Evolutionary conservation across 2,113 vertebrate genomes (phyloP).

Genomic region (Zosterops pallidus): DNA sequence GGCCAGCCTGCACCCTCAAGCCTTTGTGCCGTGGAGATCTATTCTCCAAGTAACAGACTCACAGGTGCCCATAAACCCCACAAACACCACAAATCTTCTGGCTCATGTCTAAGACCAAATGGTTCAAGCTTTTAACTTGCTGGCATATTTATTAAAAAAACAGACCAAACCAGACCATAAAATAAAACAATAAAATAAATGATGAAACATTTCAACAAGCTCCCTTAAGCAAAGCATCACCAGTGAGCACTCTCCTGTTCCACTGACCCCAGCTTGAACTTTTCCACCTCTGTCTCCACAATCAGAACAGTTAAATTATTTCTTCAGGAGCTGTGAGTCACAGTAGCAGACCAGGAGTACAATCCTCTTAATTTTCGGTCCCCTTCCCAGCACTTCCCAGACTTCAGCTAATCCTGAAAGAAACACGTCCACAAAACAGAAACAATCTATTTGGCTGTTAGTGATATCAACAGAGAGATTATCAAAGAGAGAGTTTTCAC

Average conservation of each 20-base stretch:
- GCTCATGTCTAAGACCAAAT: not conserved
- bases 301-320: not conserved
- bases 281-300: not conserved
- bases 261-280: not conserved
- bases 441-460: not conserved
- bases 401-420: not conserved
- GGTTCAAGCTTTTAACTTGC: not conserved
- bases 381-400: not conserved
- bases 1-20: not conserved
- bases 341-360: not conserved
- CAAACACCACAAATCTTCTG: not conserved
- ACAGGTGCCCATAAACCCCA: not conserved
- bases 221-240: not conserved
- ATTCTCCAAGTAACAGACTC: not conserved
- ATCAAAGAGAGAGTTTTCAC: not conserved
- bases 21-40: not conserved
- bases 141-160: not conserved
- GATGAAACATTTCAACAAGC: not conserved
- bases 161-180: not conserved
- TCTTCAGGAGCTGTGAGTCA: not conserved
- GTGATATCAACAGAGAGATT: not conserved
- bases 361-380: not conserved
- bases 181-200: not conserved
- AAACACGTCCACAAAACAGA: not conserved
- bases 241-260: not conserved